Base-by-base conservation (phyloP, 1,140 invertebrate species). In the Zaprionus tsacasi region DNA sequence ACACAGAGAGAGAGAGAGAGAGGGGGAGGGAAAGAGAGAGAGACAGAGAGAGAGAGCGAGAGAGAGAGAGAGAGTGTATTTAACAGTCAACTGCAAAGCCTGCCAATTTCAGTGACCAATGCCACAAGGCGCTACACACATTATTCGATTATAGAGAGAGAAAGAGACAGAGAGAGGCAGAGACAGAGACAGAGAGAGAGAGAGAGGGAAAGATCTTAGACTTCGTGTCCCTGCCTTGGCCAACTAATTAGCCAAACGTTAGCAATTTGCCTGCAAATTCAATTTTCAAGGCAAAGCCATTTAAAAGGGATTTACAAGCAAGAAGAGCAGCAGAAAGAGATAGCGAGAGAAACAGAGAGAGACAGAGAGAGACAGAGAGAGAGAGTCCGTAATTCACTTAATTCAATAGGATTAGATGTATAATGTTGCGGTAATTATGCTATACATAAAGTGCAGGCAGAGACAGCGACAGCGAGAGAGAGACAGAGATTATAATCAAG, bases 231-330 rank as follows among this genome's bases (percentile, higher is more conserved):
- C 6, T 7, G 33, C 13, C 15, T 6, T 7, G 45, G 17, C 17
- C 50, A 36, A 54, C 35, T 56, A 55, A 65, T 65, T 65, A 65
- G 10, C 25, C 12, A 38, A 45, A 55, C 36, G 61, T 30, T 55
- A 13, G 52, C 52, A 55, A 55, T 30, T 55, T 55, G 52, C 52
- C 27, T 55, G 52, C 52, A 55, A 55, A 55, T 55, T 55, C 27
- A 55, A 55, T 55, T 55, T 55, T 17, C 2, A 30, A 30, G 27
- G 52, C 52, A 30, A 55, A 55, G 17, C 27, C 27, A 33, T 27
- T 55, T 55, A 55, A 55, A 55, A 21, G 17, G 45, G 17, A 50
- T 50, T 40, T 40, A 40, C 38, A 40, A 30, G 27, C 27, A 48
- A 21, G 17, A 3, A 48, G 45, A 17, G 15, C 8, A 8, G 10